A percentile compares a stretch with the other conserved stretches of the same genome.
These are phyloP conservation scores for Valencia hispanica DNA, from an alignment of 2,797 vertebrate genomes.

Conservation along the genomic window DNA sequence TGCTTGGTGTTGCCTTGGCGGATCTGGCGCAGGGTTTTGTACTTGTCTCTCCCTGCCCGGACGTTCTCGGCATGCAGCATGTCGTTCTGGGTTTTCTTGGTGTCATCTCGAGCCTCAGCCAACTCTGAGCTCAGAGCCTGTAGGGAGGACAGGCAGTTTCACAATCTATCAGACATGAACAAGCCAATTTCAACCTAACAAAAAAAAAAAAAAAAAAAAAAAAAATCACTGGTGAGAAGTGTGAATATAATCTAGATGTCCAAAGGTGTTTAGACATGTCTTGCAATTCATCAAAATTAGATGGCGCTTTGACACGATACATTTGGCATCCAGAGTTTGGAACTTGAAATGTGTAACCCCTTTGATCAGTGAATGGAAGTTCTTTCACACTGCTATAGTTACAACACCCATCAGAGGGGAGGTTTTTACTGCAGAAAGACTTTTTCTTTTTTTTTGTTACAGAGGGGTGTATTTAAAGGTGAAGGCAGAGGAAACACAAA, in stretches of 20 bases:
- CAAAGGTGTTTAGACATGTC: background rate
- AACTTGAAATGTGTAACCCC: background rate
- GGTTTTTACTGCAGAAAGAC: background rate
- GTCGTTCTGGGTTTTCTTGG: conserved; percentile 97
- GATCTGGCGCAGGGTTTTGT: conserved; percentile 98
- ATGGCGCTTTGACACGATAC: too few species aligned
- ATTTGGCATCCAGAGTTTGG: background rate
- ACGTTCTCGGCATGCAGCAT: conserved; percentile 97
- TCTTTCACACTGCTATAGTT: background rate
- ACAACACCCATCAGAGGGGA: background rate
- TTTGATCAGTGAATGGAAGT: background rate
- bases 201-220: background rate
- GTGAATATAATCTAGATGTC: background rate
- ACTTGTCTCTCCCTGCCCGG: conserved; percentile 95
- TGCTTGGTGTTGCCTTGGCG: conserved; percentile 99
- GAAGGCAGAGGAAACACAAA: background rate
- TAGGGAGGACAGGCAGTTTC: conserved; percentile 5
- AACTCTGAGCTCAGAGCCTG: conserved; percentile 96
- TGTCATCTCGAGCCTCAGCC: conserved; percentile 94
- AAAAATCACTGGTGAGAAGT: too few species aligned
- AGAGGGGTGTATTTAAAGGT: background rate
- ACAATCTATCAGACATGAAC: too few species aligned
- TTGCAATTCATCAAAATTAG: background rate
- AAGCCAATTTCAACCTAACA: background rate
- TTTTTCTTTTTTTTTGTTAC: background rate